Base-by-base conservation (phyloP, 2,113 vertebrate genomes). In the Alexandromys fortis region DNA sequence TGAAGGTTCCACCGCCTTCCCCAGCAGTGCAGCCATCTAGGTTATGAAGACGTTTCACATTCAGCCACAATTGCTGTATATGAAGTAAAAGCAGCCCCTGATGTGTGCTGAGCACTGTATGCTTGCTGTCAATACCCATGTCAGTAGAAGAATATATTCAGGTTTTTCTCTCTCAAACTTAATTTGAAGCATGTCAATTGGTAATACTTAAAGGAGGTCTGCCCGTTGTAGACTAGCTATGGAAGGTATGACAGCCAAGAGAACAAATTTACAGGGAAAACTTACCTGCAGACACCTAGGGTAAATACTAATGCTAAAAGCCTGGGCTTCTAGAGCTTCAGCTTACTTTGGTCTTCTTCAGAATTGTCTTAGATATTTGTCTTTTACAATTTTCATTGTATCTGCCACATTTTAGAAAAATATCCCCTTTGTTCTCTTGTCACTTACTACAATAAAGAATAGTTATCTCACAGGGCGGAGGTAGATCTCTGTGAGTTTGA, bases 261-360 rank as follows among this genome's bases (percentile, higher is more conserved):
- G 6, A 86, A 55, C 52, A 10, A 5, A 30, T 76, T 90, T 90
- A 38, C 11, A 72, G 30, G 28, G 55, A 88, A 78, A 38, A 75
- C 47, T 94, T 79, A 90, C 17, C 55, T 11, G 22, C 6, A 95
- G 16, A 45, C 47, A 58, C 28, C 28, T 52, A 13, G 21, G 5
- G 19, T 24, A 86, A 49, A 33, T 30, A n/a, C 49, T 82, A 0
- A 7, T 92, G 68, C 7, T 30, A 75, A 90, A 73, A 78, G 2
- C 65, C 22, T 94, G 8, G 49, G n/a, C 45, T 30, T 90, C 45
- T 52, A 35, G 22, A 30, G 49, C 47, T 47, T 4, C 49, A 4
- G 4, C 86, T 89, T 38, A 67, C 87, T 89, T 86, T 70, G 3
- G 49, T 83, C 93, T 93, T 94, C 83, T 94, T 91, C 45, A 90